Evolutionary conservation across 2,113 vertebrate genomes (phyloP).

Genomic region (Archocentrus centrarchus): DNA sequence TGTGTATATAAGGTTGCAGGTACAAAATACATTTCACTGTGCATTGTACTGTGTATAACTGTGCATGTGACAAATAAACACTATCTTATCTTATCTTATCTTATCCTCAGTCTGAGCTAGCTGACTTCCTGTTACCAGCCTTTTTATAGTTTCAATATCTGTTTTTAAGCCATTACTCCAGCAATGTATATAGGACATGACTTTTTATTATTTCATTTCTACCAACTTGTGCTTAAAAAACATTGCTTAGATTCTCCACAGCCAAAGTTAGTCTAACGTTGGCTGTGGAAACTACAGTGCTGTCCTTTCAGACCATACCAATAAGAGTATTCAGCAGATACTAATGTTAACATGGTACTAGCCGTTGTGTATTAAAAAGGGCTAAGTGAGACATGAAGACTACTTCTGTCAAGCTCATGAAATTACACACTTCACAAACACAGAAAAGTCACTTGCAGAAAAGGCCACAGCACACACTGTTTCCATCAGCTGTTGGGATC

Average conservation of each 20-base stretch:
- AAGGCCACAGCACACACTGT: neutral
- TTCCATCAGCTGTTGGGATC: slow-evolving; percentile 14
- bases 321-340: no score
- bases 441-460: neutral
- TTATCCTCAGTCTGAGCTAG: neutral
- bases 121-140: neutral
- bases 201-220: neutral
- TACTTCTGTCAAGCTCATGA: no score
- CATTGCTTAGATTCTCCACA: neutral
- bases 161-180: neutral
- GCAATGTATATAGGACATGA: neutral
- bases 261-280: no score
- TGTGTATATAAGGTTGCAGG: no score
- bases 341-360: no score
- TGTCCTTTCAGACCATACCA: no score
- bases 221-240: neutral
- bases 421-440: neutral
- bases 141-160: neutral
- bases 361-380: neutral
- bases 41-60: no score
- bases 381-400: neutral
- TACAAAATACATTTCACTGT: no score
- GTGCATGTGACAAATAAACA: no score
- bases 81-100: no score
- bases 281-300: no score